Conservation (phyloP, 2,797 vertebrate genomes). For the Gadopsis marmoratus region DNA sequence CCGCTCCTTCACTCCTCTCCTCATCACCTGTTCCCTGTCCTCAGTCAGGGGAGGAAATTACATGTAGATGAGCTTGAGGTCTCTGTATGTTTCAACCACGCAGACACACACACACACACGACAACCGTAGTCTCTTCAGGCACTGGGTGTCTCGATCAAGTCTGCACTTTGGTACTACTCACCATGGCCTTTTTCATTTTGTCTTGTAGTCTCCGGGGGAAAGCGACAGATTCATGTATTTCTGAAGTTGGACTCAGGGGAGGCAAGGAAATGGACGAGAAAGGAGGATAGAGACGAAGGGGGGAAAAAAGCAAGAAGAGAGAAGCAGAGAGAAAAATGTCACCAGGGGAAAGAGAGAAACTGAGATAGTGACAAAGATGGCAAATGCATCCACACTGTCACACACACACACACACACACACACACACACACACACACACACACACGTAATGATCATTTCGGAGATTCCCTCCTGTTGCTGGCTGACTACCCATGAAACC, state of each 20-base stretch:
- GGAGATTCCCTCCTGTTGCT: conserved; percentile 68
- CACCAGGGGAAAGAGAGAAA: conserved; percentile 39
- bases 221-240: conserved; percentile 47
- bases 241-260: conserved; percentile 51
- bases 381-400: conserved; percentile 27
- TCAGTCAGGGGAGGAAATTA: conserved; percentile 62
- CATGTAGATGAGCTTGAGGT: conserved; percentile 64
- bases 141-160: conserved; percentile 40
- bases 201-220: conserved; percentile 47
- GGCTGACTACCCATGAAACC: conserved; percentile 60
- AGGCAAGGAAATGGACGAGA: conserved; percentile 46
- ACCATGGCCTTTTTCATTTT: conserved; percentile 55
- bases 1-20: conserved; percentile 52
- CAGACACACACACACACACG: neutral
- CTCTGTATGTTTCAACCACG: conserved; percentile 31
- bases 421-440: conserved; percentile 17
- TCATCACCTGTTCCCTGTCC: conserved; percentile 59
- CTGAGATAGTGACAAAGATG: conserved; percentile 42
- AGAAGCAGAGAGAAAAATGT: conserved; percentile 46
- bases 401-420: conserved; percentile 14
- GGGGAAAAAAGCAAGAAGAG: neutral
- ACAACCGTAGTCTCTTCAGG: conserved; percentile 50
- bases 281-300: conserved; percentile 26
- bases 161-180: conserved; percentile 35
- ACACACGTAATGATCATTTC: conserved; percentile 51